Percentiles rank a stretch among this genome's conserved stretches.
These are phyloP conservation scores for Troides oblongomaculatus DNA, from an alignment of 2,888 invertebrate species.

Conservation along the genomic window DNA sequence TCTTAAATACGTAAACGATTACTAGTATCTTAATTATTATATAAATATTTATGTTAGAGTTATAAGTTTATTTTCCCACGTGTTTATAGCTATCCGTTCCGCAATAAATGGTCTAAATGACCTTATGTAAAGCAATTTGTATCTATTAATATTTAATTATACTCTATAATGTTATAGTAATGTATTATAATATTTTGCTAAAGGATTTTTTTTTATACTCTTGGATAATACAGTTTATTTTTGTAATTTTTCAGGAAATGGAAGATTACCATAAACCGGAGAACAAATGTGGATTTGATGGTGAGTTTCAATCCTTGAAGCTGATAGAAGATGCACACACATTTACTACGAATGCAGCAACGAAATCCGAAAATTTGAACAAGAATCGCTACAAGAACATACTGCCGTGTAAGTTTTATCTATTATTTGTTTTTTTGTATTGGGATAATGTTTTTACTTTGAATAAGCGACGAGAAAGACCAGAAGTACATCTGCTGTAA, in stretches of 20 bases:
- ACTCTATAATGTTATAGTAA: no score
- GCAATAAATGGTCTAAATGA: neutral
- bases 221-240: neutral
- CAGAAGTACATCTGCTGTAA: no score
- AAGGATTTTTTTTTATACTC: no score
- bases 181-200: no score
- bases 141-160: neutral
- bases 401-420: slow-evolving; percentile 84
- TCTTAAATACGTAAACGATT: neutral
- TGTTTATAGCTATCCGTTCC: neutral
- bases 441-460: neutral
- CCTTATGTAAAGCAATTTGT: neutral
- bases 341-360: slow-evolving; percentile 93
- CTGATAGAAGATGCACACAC: slow-evolving; percentile 94
- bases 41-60: neutral
- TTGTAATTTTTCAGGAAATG: slow-evolving; percentile 42
- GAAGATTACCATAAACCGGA: slow-evolving; percentile 48
- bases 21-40: neutral
- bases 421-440: neutral
- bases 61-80: neutral
- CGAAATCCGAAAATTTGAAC: slow-evolving; percentile 89
- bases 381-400: slow-evolving; percentile 99
- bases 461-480: no score
- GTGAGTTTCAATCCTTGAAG: slow-evolving; percentile 96
- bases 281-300: slow-evolving; percentile 86